These are phyloP conservation scores for Agriotes lineatus DNA, from an alignment of 2,888 invertebrate species.

Conservation along the genomic window DNA sequence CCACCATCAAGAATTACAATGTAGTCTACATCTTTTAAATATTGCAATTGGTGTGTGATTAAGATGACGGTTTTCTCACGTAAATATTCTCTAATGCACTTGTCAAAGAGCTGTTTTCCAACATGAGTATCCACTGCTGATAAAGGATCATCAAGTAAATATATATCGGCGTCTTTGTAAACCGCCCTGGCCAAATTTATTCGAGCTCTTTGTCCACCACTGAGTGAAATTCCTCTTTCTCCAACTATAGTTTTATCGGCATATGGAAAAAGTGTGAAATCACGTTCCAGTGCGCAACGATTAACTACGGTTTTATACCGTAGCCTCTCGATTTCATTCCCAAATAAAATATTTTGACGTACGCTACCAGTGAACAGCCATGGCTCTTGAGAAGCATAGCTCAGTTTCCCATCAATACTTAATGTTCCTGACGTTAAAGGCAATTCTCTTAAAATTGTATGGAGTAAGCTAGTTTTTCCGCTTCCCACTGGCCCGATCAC, in stretches of 20 bases:
- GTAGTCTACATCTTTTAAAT: constrained; percentile 72
- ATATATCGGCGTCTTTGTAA: constrained; percentile 80
- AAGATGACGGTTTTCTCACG: constrained; percentile 79
- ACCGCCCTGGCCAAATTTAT: constrained; percentile 74
- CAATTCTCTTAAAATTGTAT: constrained; percentile 80
- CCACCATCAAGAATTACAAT: constrained; percentile 71
- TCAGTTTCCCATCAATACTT: constrained; percentile 74
- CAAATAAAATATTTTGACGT: constrained; percentile 84
- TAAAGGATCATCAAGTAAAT: constrained; percentile 81
- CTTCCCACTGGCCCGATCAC: constrained; percentile 80
- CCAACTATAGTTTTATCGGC: constrained; percentile 85
- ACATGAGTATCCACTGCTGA: constrained; percentile 82
- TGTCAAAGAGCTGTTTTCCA: constrained; percentile 77
- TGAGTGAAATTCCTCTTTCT: constrained; percentile 80
- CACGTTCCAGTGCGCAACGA: constrained; percentile 77
- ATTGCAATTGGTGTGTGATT: constrained; percentile 89
- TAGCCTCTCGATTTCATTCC: constrained; percentile 75
- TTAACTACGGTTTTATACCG: constrained; percentile 75
- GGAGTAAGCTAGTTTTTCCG: constrained; percentile 74
- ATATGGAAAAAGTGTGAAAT: constrained; percentile 78
- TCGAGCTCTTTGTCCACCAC: constrained; percentile 82
- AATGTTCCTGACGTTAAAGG: constrained; percentile 72
- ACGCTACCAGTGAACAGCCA: constrained; percentile 83
- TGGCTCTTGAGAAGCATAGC: constrained; percentile 86
- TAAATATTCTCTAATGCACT: constrained; percentile 73